These are phyloP conservation scores for Acanthoscelides obtectus DNA, from an alignment of 2,888 invertebrate species.

Conservation along the genomic window DNA sequence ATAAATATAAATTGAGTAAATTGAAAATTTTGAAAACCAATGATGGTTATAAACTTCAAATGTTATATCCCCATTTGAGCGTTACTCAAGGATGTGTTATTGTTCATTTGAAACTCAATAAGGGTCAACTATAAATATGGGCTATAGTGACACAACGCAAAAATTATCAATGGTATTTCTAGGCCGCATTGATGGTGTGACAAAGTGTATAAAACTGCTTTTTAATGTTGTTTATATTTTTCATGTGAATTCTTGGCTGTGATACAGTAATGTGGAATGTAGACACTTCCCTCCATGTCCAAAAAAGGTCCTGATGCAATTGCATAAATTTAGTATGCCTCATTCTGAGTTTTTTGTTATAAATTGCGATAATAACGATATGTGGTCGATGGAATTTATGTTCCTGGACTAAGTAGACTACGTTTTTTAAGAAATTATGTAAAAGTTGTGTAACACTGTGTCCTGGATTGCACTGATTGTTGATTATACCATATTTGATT, in stretches of 20 bases:
- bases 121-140: too few relatives aligned
- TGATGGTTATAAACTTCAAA: too few relatives aligned
- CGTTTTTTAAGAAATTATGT: not conserved
- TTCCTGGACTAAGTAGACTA: slow-evolving; percentile 5
- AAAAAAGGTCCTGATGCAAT: slow-evolving; percentile 28
- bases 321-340: slow-evolving; percentile 38
- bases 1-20: too few relatives aligned
- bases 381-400: not conserved
- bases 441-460: not conserved
- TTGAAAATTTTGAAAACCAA: too few relatives aligned
- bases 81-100: too few relatives aligned
- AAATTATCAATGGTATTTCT: not conserved
- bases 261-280: slow-evolving; percentile 47
- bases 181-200: slow-evolving; percentile 16
- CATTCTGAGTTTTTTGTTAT: slow-evolving; percentile 39
- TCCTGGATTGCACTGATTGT: not conserved
- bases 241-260: slow-evolving; percentile 50
- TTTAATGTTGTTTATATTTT: slow-evolving; percentile 32
- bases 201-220: slow-evolving; percentile 30
- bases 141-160: too few relatives aligned
- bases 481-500: not conserved
- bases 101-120: too few relatives aligned
- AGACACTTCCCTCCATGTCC: slow-evolving; percentile 45
- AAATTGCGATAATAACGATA: slow-evolving; percentile 5
- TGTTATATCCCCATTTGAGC: too few relatives aligned